These are phyloP conservation scores for Tinamus major DNA, from an alignment of 2,797 vertebrate species.

Conservation along the genomic window DNA sequence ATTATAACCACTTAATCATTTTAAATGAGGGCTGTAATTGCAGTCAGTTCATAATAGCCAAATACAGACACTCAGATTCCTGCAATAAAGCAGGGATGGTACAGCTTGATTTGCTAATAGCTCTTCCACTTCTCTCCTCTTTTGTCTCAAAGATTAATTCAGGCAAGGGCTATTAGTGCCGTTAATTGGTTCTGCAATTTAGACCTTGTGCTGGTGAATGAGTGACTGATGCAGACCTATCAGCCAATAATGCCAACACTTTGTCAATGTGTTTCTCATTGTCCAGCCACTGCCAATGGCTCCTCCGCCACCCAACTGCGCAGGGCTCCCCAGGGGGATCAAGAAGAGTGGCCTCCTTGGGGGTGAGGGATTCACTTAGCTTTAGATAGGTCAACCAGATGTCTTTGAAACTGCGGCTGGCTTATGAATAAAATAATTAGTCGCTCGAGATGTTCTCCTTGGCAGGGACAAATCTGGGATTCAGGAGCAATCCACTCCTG, in stretches of 20 bases:
- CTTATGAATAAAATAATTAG: slow-evolving; percentile 69
- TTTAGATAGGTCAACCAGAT: slow-evolving; percentile 73
- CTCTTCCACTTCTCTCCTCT: slow-evolving; percentile 94
- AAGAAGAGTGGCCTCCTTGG: slow-evolving; percentile 25
- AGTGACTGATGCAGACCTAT: slow-evolving; percentile 95
- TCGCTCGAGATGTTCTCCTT: neutral
- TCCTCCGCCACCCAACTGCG: slow-evolving; percentile 11
- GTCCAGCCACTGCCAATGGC: slow-evolving; percentile 74
- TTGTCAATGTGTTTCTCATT: slow-evolving; percentile 91
- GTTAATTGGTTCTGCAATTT: slow-evolving; percentile 99
- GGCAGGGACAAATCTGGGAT: neutral
- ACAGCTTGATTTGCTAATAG: slow-evolving; percentile 94
- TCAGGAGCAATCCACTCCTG: neutral
- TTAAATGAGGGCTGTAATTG: slow-evolving; percentile 98
- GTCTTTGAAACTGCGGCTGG: slow-evolving; percentile 60
- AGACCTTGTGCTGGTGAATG: slow-evolving; percentile 97
- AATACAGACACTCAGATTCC: slow-evolving; percentile 92
- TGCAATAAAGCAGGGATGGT: slow-evolving; percentile 98
- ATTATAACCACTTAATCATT: slow-evolving; percentile 99
- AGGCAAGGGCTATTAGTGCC: slow-evolving; percentile 99
- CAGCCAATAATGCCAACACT: slow-evolving; percentile 94
- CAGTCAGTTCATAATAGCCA: slow-evolving; percentile 94
- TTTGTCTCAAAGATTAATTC: slow-evolving; percentile 99
- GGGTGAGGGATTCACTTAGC: slow-evolving; percentile 63
- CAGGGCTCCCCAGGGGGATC: slow-evolving; percentile 47